Percentiles rank a stretch among this genome's conserved stretches.
These are phyloP conservation scores for Argynnis bischoffii DNA, from an alignment of 2,888 invertebrate species.

Conservation along the genomic window DNA sequence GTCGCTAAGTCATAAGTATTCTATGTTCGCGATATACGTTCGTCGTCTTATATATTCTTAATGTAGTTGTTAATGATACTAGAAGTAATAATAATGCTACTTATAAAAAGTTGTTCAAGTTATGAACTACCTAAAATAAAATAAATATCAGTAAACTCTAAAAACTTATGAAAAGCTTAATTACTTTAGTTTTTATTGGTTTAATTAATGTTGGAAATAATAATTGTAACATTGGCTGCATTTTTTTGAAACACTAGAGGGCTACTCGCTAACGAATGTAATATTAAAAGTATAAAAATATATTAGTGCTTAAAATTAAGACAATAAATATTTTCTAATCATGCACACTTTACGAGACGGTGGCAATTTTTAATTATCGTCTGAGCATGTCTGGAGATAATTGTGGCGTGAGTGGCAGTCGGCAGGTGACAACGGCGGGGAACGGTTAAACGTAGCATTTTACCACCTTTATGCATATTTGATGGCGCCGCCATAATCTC, in stretches of 20 bases:
- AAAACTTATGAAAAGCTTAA: too few relatives aligned
- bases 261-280: too few relatives aligned
- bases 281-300: neutral
- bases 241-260: too few relatives aligned
- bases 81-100: too few relatives aligned
- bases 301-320: neutral
- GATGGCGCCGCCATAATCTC: constrained; percentile 80
- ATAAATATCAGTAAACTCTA: too few relatives aligned
- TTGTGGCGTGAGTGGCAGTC: constrained; percentile 45
- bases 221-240: too few relatives aligned
- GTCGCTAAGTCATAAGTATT: constrained; percentile 45
- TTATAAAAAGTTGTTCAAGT: too few relatives aligned
- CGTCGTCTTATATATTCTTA: neutral
- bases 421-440: constrained; percentile 72
- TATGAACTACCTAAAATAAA: too few relatives aligned
- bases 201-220: too few relatives aligned
- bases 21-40: constrained; percentile 24
- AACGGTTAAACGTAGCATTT: constrained; percentile 81
- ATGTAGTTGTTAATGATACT: neutral
- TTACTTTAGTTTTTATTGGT: too few relatives aligned
- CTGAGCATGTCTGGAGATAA: constrained; percentile 72
- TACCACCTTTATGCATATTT: constrained; percentile 83
- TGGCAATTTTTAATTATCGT: constrained; percentile 79
- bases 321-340: constrained; percentile 11
- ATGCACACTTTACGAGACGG: constrained; percentile 59